Base-by-base conservation (phyloP, 2,113 vertebrate species). In the Aptenodytes forsteri region DNA sequence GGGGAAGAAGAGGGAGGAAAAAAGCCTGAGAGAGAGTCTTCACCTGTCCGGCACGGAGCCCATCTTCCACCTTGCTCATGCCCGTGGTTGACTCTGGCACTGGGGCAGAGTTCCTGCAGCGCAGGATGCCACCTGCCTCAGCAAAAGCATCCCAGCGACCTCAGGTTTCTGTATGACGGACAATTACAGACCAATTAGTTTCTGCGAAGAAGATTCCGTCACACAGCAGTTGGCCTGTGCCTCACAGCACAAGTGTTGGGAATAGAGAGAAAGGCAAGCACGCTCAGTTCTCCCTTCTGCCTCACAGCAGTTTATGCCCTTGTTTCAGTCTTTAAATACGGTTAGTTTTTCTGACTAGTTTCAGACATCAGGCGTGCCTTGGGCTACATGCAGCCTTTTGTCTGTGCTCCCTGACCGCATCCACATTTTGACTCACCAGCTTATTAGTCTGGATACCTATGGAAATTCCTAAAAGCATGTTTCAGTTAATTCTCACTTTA, bases 241-340 rank as follows among this genome's bases (percentile, higher is more conserved):
- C 64, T 38, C 42, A 38, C 27, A 4, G 50, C 32, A 30, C 10
- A 6, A 25, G 65, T 11, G 12, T 2, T n/a, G 18, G 18, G 66
- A 58, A 44, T 22, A 21, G 4, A 56, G 19, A 16, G 17, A 49
- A 29, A 30, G 36, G 23, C 44, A 22, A 17, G 36, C 7, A 5
- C 1, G 18, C 55, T 50, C 5, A 0, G 13, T 61, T n/a, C 36
- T 29, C 22, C n/a, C 2, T 3, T 30, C 56, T n/a, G 47, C 25
- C 56, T 52, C 46, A 6, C 3, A 3, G 42, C 42, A 32, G 4
- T 16, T 29, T 22, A 9, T 6, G 20, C 29, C 13, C 50, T 47
- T 30, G 15, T 17, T 70, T 56, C 25, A 25, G 47, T 79, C 44
- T 62, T 69, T 69, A 22, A 75, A 18, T 36, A 16, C 0, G 3